phyloP scores from a whole-genome alignment of 2,888 invertebrate genomes.

The Dryadula phaetusa region DNA sequence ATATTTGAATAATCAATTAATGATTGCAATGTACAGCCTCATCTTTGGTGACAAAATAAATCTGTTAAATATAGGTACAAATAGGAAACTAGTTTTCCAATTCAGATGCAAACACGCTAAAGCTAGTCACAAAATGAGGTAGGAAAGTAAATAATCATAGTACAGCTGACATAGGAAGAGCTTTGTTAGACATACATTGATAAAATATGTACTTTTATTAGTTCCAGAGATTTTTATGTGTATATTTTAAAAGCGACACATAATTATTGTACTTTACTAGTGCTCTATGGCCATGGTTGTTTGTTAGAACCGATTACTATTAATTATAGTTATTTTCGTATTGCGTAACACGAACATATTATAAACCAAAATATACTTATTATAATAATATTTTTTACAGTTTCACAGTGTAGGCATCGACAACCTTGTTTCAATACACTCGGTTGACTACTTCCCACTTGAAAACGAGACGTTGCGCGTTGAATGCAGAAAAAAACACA shows the following conservation, averaged over 20 bases:
- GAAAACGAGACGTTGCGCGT: too few relatives aligned
- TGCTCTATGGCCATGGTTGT: not conserved
- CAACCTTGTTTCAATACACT: too few relatives aligned
- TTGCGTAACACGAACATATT: not conserved
- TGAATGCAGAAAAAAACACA: too few relatives aligned
- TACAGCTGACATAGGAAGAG: slow-evolving; percentile 13
- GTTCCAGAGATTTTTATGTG: not conserved
- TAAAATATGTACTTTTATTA: not conserved
- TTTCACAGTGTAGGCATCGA: too few relatives aligned
- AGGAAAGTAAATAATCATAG: slow-evolving; percentile 68
- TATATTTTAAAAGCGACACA: not conserved
- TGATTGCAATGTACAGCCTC: slow-evolving; percentile 67
- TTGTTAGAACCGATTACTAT: not conserved
- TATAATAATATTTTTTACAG: too few relatives aligned
- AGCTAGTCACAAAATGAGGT: slow-evolving; percentile 79
- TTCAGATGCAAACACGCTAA: slow-evolving; percentile 62
- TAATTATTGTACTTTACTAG: slow-evolving; percentile 1
- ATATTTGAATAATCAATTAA: slow-evolving; percentile 50
- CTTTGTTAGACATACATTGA: not conserved
- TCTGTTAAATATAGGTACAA: slow-evolving; percentile 42
- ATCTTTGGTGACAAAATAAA: slow-evolving; percentile 73
- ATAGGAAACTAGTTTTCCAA: slow-evolving; percentile 48
- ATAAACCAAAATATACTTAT: too few relatives aligned
- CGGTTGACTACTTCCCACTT: too few relatives aligned
- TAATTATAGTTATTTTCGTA: not conserved